Evolutionary conservation across 1,140 invertebrate species (phyloP).

Genomic region (silkworm (Bombyx mori)): DNA sequence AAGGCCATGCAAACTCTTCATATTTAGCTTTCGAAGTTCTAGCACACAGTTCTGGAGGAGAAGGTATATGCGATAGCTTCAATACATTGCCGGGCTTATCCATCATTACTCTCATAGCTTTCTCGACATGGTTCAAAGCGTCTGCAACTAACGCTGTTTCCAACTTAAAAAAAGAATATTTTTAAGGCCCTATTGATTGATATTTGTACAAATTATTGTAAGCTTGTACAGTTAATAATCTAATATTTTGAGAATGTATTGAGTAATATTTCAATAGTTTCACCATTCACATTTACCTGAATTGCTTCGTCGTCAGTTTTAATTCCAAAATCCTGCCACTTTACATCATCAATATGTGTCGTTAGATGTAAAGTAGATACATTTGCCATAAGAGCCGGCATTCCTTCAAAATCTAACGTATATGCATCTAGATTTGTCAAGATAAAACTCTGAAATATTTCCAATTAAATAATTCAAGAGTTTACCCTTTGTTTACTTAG

Average conservation of each 20-base stretch:
- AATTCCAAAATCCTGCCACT: slow-evolving; percentile 50
- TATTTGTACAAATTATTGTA: neutral
- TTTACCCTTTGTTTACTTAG: no score
- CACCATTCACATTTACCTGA: slow-evolving; percentile 16
- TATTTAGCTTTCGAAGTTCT: slow-evolving; percentile 20
- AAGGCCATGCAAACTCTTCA: slow-evolving; percentile 32
- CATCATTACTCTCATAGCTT: slow-evolving; percentile 40
- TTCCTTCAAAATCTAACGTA: slow-evolving; percentile 31
- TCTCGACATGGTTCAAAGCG: slow-evolving; percentile 51
- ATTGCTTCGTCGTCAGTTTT: slow-evolving; percentile 22
- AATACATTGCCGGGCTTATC: slow-evolving; percentile 7
- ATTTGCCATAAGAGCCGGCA: slow-evolving; percentile 48
- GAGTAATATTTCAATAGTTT: neutral
- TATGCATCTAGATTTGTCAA: slow-evolving; percentile 51
- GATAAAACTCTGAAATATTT: slow-evolving; percentile 48
- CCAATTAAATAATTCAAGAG: no score
- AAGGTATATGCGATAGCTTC: slow-evolving; percentile 1
- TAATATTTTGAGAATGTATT: neutral
- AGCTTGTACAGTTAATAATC: neutral
- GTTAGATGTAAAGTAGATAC: slow-evolving; percentile 55
- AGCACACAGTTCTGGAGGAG: slow-evolving; percentile 2
- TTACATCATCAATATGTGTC: slow-evolving; percentile 25
- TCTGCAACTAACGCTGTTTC: slow-evolving; percentile 53
- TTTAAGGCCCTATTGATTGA: no score
- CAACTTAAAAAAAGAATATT: slow-evolving; percentile 23